Conservation (phyloP, 2,797 vertebrate species). For the Enteromius mattozi region DNA sequence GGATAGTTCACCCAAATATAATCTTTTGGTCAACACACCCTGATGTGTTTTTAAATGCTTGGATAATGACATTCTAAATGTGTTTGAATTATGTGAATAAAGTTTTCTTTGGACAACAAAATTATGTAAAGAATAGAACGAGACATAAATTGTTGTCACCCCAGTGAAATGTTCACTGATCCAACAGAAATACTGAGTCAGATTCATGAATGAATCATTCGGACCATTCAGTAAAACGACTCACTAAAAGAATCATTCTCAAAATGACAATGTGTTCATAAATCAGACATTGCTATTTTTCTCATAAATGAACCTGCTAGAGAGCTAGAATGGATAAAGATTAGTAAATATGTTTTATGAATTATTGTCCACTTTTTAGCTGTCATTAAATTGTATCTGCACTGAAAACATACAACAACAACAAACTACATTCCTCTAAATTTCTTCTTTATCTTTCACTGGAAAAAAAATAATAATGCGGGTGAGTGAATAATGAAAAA, state of each 20-base stretch:
- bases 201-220: not conserved
- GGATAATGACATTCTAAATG: not conserved
- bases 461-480: not conserved
- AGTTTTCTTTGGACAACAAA: not conserved
- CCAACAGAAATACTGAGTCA: not conserved
- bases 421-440: constrained; percentile 3
- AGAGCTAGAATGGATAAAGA: not conserved
- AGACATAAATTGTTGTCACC: not conserved
- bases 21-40: not conserved
- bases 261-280: not conserved
- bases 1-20: not conserved
- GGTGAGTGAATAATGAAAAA: not conserved
- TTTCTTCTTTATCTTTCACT: not conserved
- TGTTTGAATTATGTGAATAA: not conserved
- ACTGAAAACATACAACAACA: not conserved
- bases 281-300: not conserved
- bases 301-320: not conserved
- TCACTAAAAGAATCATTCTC: not conserved
- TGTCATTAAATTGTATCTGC: not conserved
- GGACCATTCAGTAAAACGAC: not conserved
- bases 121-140: not conserved
- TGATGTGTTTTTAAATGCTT: not conserved
- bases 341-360: not conserved
- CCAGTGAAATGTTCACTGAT: not conserved
- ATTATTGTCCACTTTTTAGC: not conserved